Evolutionary conservation across 2,113 vertebrate species (phyloP).

Genomic region (Vulpes vulpes): DNA sequence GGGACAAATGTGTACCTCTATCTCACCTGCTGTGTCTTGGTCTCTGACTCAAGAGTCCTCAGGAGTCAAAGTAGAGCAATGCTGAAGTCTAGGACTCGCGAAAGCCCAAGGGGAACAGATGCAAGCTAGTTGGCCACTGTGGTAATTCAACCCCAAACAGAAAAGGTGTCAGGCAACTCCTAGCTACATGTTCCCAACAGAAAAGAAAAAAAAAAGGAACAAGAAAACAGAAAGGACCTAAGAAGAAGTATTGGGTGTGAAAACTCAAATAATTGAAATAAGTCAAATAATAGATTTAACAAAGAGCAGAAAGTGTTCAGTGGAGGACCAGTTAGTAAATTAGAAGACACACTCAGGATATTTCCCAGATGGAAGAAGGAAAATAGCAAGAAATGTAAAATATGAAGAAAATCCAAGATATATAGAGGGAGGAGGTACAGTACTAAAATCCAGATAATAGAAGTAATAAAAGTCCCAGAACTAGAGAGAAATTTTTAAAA

Average conservation of each 20-base stretch:
- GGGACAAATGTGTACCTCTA: neutral
- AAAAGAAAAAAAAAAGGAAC: neutral
- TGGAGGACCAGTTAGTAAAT: neutral
- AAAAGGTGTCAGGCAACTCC: neutral
- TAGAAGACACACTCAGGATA: neutral
- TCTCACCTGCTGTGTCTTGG: neutral
- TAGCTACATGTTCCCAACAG: too few species aligned
- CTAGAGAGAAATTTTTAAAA: neutral
- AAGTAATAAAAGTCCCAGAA: neutral
- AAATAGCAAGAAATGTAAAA: neutral
- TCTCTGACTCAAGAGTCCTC: neutral
- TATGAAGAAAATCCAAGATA: neutral
- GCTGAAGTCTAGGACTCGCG: neutral
- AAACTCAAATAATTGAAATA: neutral
- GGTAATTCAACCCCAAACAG: neutral
- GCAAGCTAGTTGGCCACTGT: rapidly evolving
- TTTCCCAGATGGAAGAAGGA: neutral
- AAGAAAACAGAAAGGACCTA: neutral
- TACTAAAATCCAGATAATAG: neutral
- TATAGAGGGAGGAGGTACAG: too few species aligned
- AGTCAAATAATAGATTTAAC: neutral
- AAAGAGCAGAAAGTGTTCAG: neutral
- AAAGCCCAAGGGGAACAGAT: neutral
- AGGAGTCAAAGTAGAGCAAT: neutral
- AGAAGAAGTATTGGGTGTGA: neutral